Evolutionary conservation across 1,140 invertebrate genomes (phyloP).

Genomic region (Mactra quadrangularis): DNA sequence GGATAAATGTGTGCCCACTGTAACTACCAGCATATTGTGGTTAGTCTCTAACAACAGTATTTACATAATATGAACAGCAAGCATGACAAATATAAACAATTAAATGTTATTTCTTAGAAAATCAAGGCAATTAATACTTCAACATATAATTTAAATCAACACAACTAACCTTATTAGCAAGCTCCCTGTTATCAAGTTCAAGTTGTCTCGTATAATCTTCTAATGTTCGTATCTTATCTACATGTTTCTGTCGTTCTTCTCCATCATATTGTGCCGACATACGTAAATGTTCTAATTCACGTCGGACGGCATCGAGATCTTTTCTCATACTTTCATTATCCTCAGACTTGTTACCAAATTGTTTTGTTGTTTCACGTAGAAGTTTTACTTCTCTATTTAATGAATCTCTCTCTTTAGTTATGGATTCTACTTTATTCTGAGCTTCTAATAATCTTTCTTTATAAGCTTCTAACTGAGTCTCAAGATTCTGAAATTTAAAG

Average conservation of each 20-base stretch:
- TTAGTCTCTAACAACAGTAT: too few species aligned
- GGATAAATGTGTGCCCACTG: too few species aligned
- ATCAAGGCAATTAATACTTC: too few species aligned
- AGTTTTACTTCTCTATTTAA: constrained; percentile 51
- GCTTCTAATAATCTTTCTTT: constrained; percentile 65
- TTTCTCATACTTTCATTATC: constrained; percentile 65
- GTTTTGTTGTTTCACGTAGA: constrained; percentile 53
- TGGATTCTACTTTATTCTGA: constrained; percentile 51
- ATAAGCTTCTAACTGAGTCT: constrained; percentile 67
- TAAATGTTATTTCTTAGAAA: too few species aligned
- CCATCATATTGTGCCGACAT: constrained; percentile 68
- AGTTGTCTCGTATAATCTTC: constrained; percentile 75
- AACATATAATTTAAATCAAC: too few species aligned
- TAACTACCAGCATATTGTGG: too few species aligned
- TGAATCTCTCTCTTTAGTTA: constrained; percentile 57
- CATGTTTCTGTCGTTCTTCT: constrained; percentile 73
- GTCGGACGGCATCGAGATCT: constrained; percentile 65
- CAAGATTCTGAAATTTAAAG: constrained; percentile 65
- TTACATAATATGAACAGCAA: too few species aligned
- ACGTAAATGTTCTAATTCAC: constrained; percentile 69
- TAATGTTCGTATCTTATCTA: constrained; percentile 71
- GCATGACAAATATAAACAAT: too few species aligned
- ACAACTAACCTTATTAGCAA: constrained; percentile 75
- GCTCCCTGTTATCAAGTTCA: constrained; percentile 78
- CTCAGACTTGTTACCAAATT: constrained; percentile 54